Conservation (phyloP, 2,113 vertebrate genomes). For the Callipepla californica region DNA sequence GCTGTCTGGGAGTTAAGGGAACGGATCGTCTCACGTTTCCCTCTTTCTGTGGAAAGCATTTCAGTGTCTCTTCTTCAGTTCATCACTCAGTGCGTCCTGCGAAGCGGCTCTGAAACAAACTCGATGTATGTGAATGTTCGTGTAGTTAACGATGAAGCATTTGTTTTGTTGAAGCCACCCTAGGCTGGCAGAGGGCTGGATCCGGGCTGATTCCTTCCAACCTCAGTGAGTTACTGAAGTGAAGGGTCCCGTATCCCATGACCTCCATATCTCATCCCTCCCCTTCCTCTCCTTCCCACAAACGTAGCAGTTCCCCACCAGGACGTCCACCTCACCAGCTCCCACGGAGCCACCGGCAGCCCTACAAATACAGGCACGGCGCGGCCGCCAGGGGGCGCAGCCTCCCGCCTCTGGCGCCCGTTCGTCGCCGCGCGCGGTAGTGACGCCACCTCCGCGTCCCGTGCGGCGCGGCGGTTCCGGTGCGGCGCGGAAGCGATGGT, state of each 20-base stretch:
- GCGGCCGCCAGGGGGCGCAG: too few relatives aligned
- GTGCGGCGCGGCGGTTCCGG: too few relatives aligned
- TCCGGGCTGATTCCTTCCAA: background rate
- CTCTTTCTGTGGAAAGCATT: background rate
- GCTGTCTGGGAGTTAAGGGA: background rate
- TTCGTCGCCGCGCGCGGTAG: too few relatives aligned
- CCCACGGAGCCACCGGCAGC: background rate
- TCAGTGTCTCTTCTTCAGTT: background rate
- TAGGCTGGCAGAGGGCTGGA: background rate
- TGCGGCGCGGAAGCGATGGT: too few relatives aligned
- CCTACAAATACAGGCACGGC: background rate
- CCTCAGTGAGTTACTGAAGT: background rate
- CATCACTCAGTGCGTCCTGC: background rate
- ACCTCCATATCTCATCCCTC: background rate
- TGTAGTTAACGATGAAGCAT: background rate
- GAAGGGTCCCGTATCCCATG: background rate
- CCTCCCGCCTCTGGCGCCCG: too few relatives aligned
- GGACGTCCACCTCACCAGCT: too few relatives aligned
- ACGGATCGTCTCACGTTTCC: background rate
- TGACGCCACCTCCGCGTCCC: too few relatives aligned
- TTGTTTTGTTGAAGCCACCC: background rate
- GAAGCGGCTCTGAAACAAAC: background rate
- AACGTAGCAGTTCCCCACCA: too few relatives aligned
- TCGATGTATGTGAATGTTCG: background rate
- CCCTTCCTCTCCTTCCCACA: background rate